Evolutionary conservation across 2,113 vertebrate genomes (phyloP), one percentile per base, ranked within the genome.

Genomic region (Alethe castanea): DNA sequence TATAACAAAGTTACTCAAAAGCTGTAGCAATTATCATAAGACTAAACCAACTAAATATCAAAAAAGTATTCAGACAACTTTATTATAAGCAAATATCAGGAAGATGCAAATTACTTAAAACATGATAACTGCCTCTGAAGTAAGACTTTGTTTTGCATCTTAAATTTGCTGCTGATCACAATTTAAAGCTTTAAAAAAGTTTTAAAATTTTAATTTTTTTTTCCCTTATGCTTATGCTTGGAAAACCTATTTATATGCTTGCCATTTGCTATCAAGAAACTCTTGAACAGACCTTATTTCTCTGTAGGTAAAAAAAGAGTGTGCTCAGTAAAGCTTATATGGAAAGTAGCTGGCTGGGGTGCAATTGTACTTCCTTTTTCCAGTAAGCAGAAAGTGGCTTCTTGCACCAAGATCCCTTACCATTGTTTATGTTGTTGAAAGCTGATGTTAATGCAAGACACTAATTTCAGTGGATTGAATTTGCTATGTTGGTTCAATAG

Each of bases 1-100:
- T 86, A 86, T 86, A 92, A 77, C n/a, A 53, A 85, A 92, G 44
- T 81, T 86, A 67, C 84, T 88, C 24, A 88, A 88, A 88, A 88
- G 73, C 61, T 84, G 35, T 76, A 76, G 52, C 57, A 92, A 72
- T 71, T 94, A 48, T 78, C 47, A 76, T 54, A 81, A 86, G 56
- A 73, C 60, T 87, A 74, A 90, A 80, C 44, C 50, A 80, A 69
- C 33, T 80, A 76, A 90, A 74, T 71, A 86, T 78, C 29, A 73
- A 74, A 84, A 72, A 84, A 81, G 25, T 44, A 74, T 86, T 52
- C 29, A 67, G 72, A 59, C 24, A 85, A 52, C 33, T 88, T 90
- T 74, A 62, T 72, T 64, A 50, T 83, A 80, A 86, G 50, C 66
- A 86, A 82, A 74, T 80, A 82, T 94, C n/a, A 73, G 56, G 54